Evolutionary conservation across 2,888 invertebrate species (phyloP), one percentile per base, ranked within the genome.

Genomic region (Spodoptera picta): DNA sequence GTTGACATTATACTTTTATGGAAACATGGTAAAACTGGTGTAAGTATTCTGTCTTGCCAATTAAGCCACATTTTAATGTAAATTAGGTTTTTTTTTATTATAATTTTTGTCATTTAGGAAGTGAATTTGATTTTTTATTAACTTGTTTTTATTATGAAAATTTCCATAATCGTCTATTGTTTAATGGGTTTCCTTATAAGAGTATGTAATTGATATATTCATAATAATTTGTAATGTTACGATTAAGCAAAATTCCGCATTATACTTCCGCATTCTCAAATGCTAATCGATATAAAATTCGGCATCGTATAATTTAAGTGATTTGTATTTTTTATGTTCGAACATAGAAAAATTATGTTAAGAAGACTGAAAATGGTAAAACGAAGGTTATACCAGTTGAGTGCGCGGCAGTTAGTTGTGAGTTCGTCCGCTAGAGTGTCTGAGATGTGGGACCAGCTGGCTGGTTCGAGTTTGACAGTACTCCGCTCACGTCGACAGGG

Each of bases 391-490:
- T 72, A 56, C 75, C 66, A 60, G 80, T 89, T 80, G 75, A 56
- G 60, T 48, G 83, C 81, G 80, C 77, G 83, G 75, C 82, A 71
- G 82, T 91, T 92, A 93, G 92, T 93, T 93, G 84, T 77, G 84
- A 84, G 84, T 90, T 89, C 81, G 87, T 78, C 92, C 93, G 91
- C 92, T 83, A 93, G 93, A 92, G 93, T 83, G 89, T 83, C 87
- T 81, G 84, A 80, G 86, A 85, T 85, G 87, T 83, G 85, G 76
- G 73, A 87, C 92, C 92, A 92, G 92, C 92, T 91, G 89, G 90
- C 86, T 83, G 80, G 80, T 87, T 89, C 90, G 91, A 91, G 81
- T 89, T 90, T 92, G 92, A 92, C 92, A 90, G 90, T 90, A 86
- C 85, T 85, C 85, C 81, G 87, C 82, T 84, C 88, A 85, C 85